Base-by-base conservation (phyloP, 2,888 invertebrate species). In the Clepsis dumicolana region DNA sequence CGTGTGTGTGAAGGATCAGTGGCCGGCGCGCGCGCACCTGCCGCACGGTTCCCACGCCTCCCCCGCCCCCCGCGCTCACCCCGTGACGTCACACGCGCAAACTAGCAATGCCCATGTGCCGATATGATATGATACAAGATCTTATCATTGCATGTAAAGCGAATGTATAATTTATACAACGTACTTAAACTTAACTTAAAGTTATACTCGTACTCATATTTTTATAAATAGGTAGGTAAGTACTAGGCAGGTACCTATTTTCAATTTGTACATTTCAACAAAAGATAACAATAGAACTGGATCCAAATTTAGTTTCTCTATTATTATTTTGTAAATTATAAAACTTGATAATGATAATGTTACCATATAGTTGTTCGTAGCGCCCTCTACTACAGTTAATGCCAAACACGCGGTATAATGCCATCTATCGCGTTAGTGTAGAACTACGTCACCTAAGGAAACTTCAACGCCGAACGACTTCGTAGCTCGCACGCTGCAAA, bases 11-110 rank as follows among this genome's bases (percentile, higher is more conserved):
- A 89, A 93, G 93, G 93, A 93, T 91, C 93, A 93, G 91, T 93
- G 93, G 90, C 92, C 93, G 88, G 87, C 88, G 86, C 87, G 85
- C 87, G 92, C 91, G 91, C 93, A 92, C 93, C 93, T 93, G 93
- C 92, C 91, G 91, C 89, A 81, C 74, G 80, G 90, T 93, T 93
- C 93, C 92, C 93, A 93, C 93, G 93, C 84, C 86, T 83, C 85
- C 86, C 77, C 78, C 78, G 32, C 81, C 81, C 79, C 80, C 72
- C 80, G 74, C 65, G 61, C 78, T 76, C 75, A 65, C 80, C 73
- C 75, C 79, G 81, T 88, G 86, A 91, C 92, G 90, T 91, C 91
- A 90, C 87, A 85, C 86, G 85, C 83, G 79, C 84, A 83, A 87
- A 88, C 87, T 89, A 89, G 48, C 48, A 48, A 48, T 88, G 86